Base-by-base conservation (phyloP, 2,888 invertebrate species). In the Gerris lacustris region DNA sequence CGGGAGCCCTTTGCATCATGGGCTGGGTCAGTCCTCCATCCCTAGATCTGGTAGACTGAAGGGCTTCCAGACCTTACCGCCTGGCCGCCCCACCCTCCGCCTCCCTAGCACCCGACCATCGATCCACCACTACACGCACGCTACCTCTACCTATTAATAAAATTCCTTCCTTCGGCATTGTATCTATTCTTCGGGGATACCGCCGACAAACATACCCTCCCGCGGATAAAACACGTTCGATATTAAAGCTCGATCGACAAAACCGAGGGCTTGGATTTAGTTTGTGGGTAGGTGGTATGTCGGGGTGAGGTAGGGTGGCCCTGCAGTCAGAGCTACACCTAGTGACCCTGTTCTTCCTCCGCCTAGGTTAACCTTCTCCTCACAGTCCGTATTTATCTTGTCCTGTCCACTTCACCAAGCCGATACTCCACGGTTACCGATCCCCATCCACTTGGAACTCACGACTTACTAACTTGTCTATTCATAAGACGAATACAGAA, bases 1-100 rank as follows among this genome's bases (percentile, higher is more conserved):
- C 76, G 79, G 80, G 81, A 79, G 81, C 84, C 84, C 77, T 78
- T 78, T 80, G 80, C 78, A 77, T 78, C 83, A 81, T 79, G 80
- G 79, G 79, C 80, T 80, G 69, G 70, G 73, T 75, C 73, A 75
- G 73, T 74, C 72, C 76, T 75, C 73, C 72, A 69, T 64, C 67
- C 74, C 74, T 73, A 76, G 78, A 74, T 72, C 71, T 74, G 76
- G 74, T 62, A 73, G 11, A 62, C 63, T 45, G 64, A 66, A 75
- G 67, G 77, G 78, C 79, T 78, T 77, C 79, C 78, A 79, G 76
- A 80, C 79, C 80, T 81, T 80, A 80, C 78, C 78, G 79, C 80
- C 77, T 79, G 79, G 73, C 78, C 79, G 74, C 80, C 79, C 78
- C 72, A 67, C 71, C 78, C 55, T 55, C 55, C 55, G 15, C 55